Evolutionary conservation across 1,140 invertebrate genomes (phyloP).

Genomic region (Ruditapes philippinarum): DNA sequence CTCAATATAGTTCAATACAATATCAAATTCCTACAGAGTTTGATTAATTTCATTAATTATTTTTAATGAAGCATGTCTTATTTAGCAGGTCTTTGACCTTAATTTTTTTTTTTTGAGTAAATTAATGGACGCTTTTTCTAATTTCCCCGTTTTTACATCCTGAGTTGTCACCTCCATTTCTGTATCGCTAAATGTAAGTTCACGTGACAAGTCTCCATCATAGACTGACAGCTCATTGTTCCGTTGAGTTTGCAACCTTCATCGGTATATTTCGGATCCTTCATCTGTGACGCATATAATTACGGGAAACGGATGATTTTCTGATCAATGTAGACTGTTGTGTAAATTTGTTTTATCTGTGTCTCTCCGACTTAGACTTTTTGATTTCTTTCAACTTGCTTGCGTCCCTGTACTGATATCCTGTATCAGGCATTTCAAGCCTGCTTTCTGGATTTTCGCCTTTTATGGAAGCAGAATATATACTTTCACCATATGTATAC

Average conservation of each 20-base stretch:
- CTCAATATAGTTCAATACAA: too few species aligned
- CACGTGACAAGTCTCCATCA: not conserved
- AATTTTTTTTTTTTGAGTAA: too few species aligned
- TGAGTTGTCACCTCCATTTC: not conserved
- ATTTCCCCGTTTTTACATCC: not conserved
- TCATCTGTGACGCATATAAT: not conserved
- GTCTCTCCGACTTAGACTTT: too few species aligned
- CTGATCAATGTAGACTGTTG: too few species aligned
- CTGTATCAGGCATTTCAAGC: not conserved
- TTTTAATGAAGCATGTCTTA: too few species aligned
- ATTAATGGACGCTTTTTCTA: not conserved
- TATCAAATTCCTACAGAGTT: too few species aligned
- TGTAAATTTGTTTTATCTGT: too few species aligned
- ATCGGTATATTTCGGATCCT: not conserved
- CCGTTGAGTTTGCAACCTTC: not conserved
- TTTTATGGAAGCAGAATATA: not conserved
- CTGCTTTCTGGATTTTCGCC: not conserved
- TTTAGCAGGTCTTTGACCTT: too few species aligned
- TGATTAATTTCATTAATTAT: too few species aligned
- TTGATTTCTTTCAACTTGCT: not conserved
- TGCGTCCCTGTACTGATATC: not conserved
- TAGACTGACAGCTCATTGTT: not conserved
- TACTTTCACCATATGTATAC: constrained; percentile 6
- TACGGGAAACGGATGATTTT: not conserved
- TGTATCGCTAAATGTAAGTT: not conserved